Evolutionary conservation across 2,113 vertebrate genomes (phyloP), one percentile per base, ranked within the genome.

Genomic region (Indicator indicator): DNA sequence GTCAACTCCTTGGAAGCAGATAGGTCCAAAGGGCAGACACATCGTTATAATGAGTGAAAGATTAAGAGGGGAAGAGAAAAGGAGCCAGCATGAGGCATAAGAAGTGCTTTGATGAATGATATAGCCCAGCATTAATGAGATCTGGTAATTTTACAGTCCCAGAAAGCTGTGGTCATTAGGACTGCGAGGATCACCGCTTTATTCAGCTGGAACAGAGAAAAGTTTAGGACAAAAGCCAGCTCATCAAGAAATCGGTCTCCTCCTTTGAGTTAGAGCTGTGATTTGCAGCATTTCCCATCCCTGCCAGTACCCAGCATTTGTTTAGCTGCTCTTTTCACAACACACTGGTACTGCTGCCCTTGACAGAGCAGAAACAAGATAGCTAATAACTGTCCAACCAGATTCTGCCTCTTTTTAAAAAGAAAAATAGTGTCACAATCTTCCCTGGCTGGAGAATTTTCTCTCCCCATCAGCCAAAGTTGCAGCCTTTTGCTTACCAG

Each of bases 121-220:
- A 95, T 75, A 90, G 97, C 89, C 94, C 65, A 78, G 91, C 94
- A 97, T 95, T 97, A 98, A 98, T 97, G 97, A 98, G 96, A 97
- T 93, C 68, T 89, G 94, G 92, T 95, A 84, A 88, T 96, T 95
- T 98, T 93, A 98, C 86, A 82, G 90, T 77, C 88, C 92, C 83
- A 87, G 88, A 92, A 93, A 91, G 93, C 81, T 48, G 4, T 23
- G 86, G 83, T 52, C 15, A 30, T 54, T 88, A 70, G 62, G 83
- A 89, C 23, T 30, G 36, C 0, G 54, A 81, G 64, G 78, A 83
- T 86, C 78, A 12, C 12, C 24, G 3, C 67, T 87, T 84, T 38
- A 67, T 94, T 74, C 54, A 7, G 3, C 9, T 8, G 88, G 91
- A 96, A 93, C 46, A 86, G 74, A 71, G 79, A 59, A 24, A 86